Conservation (phyloP, 2,113 vertebrate species). For the Pseudorhombus dupliciocellatus region DNA sequence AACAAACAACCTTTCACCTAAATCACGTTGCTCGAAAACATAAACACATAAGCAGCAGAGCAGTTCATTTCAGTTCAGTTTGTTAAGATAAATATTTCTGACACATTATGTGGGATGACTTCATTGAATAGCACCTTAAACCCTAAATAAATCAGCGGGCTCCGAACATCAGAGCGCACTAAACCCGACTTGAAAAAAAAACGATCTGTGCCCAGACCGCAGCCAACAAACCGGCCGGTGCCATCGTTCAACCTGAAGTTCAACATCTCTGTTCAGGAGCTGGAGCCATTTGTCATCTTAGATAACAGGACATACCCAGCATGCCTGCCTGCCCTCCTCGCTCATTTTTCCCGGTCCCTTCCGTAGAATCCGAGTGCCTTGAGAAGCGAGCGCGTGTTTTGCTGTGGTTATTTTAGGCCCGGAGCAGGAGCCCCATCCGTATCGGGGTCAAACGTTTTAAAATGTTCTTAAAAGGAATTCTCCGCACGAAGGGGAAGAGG, state of each 20-base stretch:
- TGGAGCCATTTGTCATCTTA: slow-evolving; percentile 19
- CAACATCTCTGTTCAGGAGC: slow-evolving; percentile 12
- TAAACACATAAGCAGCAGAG: neutral
- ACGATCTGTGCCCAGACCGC: neutral
- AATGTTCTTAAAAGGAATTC: slow-evolving; percentile 11
- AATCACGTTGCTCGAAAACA: too few relatives aligned
- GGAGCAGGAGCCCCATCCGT: neutral
- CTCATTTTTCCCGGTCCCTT: slow-evolving; percentile 3
- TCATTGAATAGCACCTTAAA: slow-evolving; percentile 12
- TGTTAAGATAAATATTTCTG: neutral
- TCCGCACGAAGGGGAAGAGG: slow-evolving; percentile 7
- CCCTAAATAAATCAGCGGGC: neutral
- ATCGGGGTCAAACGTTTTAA: slow-evolving; percentile 16
- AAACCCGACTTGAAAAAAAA: neutral
- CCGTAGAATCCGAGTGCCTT: neutral
- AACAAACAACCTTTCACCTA: too few relatives aligned
- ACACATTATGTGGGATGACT: slow-evolving; percentile 8
- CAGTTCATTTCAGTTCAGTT: slow-evolving; percentile 43
- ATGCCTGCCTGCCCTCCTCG: slow-evolving; percentile 19
- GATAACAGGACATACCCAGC: slow-evolving; percentile 31
- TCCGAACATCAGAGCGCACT: slow-evolving; percentile 2
- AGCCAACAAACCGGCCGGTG: neutral
- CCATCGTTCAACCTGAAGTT: slow-evolving; percentile 6
- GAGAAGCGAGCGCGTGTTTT: slow-evolving; percentile 12
- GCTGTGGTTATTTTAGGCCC: slow-evolving; percentile 38